Evolutionary conservation across 2,797 vertebrate species (phyloP).

Genomic region (Trachops cirrhosus): DNA sequence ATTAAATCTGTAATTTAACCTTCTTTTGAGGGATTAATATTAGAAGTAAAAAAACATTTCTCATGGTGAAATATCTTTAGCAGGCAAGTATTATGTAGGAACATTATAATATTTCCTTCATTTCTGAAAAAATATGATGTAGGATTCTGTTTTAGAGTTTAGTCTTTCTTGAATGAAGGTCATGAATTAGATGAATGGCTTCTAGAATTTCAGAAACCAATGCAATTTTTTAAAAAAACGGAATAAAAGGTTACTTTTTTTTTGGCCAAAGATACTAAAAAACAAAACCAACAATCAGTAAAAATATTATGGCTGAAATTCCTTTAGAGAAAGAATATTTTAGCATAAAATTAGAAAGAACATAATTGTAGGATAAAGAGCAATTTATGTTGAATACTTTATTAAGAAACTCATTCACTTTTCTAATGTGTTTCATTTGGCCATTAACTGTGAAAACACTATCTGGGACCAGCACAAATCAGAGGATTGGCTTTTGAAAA

Average conservation of each 20-base stretch:
- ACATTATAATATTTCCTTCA: not conserved
- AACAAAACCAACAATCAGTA: not conserved
- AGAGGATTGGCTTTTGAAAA: constrained; percentile 5
- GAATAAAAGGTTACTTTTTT: not conserved
- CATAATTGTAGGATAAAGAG: not conserved
- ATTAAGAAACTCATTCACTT: constrained; percentile 27
- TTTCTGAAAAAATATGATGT: not conserved
- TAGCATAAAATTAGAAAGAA: constrained; percentile 8
- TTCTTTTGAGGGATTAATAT: not conserved
- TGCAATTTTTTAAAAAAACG: not conserved
- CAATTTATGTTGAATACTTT: not conserved
- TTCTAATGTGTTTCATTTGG: constrained; percentile 38
- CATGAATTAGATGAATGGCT: not conserved
- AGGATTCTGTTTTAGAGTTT: not conserved
- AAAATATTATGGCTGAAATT: constrained; percentile 2
- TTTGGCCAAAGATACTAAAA: not conserved
- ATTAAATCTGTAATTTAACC: not conserved
- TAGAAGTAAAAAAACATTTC: not conserved
- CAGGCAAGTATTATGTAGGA: not conserved
- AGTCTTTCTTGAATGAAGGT: not conserved
- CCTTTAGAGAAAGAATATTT: not conserved
- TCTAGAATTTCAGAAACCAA: not conserved
- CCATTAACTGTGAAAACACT: constrained; percentile 8
- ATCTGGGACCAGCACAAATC: not conserved
- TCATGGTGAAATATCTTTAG: constrained; percentile 26